These are phyloP conservation scores for Musca domestica DNA, from an alignment of 1,140 invertebrate genomes.

Conservation along the genomic window DNA sequence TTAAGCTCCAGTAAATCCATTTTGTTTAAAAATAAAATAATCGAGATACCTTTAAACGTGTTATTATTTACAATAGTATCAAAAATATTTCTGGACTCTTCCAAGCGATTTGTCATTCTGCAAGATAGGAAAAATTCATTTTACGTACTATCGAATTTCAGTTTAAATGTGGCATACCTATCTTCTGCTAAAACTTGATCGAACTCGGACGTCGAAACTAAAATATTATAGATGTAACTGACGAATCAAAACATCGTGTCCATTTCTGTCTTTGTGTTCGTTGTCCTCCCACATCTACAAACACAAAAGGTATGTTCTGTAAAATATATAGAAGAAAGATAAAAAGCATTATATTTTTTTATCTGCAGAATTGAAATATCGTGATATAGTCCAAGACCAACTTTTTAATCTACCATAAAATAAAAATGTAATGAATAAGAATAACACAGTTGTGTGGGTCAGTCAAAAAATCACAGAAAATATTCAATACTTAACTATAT, in stretches of 20 bases:
- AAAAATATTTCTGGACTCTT: constrained; percentile 95
- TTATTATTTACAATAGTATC: constrained; percentile 97
- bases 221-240: constrained; percentile 94
- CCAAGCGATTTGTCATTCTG: constrained; percentile 87
- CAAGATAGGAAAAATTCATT: too few relatives aligned
- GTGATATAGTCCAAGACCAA: too few relatives aligned
- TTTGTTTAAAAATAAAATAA: constrained; percentile 98
- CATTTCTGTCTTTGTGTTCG: constrained; percentile 96
- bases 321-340: not conserved
- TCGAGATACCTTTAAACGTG: constrained; percentile 87
- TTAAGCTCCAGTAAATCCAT: constrained; percentile 91
- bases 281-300: constrained; percentile 98
- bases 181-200: constrained; percentile 96
- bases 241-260: constrained; percentile 96
- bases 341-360: too few relatives aligned
- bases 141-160: too few relatives aligned
- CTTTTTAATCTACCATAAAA: too few relatives aligned
- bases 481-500: too few relatives aligned
- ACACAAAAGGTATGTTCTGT: constrained; percentile 93
- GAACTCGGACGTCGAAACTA: constrained; percentile 96
- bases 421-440: too few relatives aligned
- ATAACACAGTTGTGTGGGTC: too few relatives aligned
- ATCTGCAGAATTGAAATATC: too few relatives aligned
- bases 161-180: constrained; percentile 59
- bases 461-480: too few relatives aligned